Evolutionary conservation across 2,113 vertebrate genomes (phyloP), one percentile per base, ranked within the genome.

Genomic region (Procapra przewalskii): DNA sequence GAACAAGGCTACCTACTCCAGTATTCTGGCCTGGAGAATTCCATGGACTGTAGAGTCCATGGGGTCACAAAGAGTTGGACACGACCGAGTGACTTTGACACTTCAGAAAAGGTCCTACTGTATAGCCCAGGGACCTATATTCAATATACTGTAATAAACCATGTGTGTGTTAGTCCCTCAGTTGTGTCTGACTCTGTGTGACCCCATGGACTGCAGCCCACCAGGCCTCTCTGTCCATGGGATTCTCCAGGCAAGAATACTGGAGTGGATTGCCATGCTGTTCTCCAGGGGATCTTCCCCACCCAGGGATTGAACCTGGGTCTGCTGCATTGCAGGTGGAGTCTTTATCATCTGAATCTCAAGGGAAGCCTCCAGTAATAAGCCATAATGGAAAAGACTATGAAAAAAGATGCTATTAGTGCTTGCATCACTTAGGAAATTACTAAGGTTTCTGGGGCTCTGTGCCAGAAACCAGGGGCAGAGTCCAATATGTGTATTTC

Each of bases 21-120:
- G n/a, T 40, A 12, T 71, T 71, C n/a, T 71, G n/a, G 67, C n/a
- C 67, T 71, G 67, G n/a, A 71, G 67, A 71, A 71, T 71, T 40
- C 67, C 64, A 21, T 36, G 64, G 17, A 36, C 33, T 36, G 17
- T 71, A 71, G 36, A 6, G 19, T 23, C 67, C n/a, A 40, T 40
- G 19, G 19, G 67, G 5, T 71, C 0, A 0, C 67, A 40, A 71
- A 23, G n/a, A 40, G n/a, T 12, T 12, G 1, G n/a, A 71, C n/a
- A 71, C 0, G 19, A 40, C 19, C 36, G 10, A 71, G 67, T 11
- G 19, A 40, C n/a, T 71, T 71, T 71, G 5, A 40, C 19, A 12
- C 67, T 71, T 71, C 31, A 33, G 33, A 50, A 5, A 81, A 52
- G 79, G 29, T 80, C 45, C 15, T 80, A 33, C 29, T 50, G 15